Evolutionary conservation across 2,113 vertebrate species (phyloP), one percentile per base, ranked within the genome.

Genomic region (Passer montanus): DNA sequence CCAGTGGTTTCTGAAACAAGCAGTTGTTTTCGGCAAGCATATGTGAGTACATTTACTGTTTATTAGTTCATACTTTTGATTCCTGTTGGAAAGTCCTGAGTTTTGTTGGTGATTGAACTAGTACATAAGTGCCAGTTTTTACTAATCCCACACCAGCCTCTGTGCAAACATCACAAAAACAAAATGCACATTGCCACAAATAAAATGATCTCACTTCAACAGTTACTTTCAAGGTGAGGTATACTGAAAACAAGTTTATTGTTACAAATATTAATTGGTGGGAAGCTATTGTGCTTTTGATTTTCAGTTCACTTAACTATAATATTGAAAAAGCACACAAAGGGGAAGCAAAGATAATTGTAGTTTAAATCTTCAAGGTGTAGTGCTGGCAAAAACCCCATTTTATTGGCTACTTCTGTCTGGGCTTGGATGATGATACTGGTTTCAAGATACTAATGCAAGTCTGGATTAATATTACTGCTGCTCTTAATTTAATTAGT

Each of bases 401-500:
- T 91, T 94, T 93, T 76, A 74, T 66, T 89, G 82, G 19, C 39
- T 55, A 7, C 30, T 91, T 89, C 49, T 84, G 1, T 69, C 39
- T 93, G 24, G 39, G 41, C 39, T 80, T 91, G 64, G 41, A 35
- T 94, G 39, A 39, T 91, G 37, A 58, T 82, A 64, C 15, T 87
- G 72, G 21, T 23, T 88, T 95, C 93, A 89, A 90, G 59, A 84
- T 93, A 72, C 47, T 85, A 58, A 86, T 87, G 37, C 50, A 77
- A 67, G 60, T 81, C 66, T 89, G 80, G 15, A 93, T 97, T 93
- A 93, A 79, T 90, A 90, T 87, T 89, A 59, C 62, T 92, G 58
- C 8, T 84, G 89, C 85, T 95, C 84, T 90, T 92, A 67, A 95
- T 96, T 96, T 89, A 92, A 92, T 94, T 94, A 87, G 82, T 90